Evolutionary conservation across 2,797 vertebrate genomes (phyloP).

Genomic region (Channallabes apus): DNA sequence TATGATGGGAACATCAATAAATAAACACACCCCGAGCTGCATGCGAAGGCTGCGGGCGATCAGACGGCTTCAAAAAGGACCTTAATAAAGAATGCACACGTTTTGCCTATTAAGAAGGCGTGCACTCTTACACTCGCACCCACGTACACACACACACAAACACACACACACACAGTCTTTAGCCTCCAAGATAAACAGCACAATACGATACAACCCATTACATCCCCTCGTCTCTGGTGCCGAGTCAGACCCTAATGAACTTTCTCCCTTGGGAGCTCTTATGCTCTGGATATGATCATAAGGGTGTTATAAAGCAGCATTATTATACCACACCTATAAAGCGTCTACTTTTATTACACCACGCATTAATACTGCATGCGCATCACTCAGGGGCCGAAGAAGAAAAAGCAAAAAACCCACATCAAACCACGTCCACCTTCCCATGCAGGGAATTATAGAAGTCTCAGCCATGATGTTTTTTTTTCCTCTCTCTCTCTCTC

Average conservation of each 20-base stretch:
- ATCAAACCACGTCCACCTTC: neutral
- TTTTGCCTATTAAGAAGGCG: constrained; percentile 55
- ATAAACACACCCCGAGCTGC: constrained; percentile 50
- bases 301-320: constrained; percentile 56
- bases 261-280: constrained; percentile 49
- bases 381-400: constrained; percentile 5
- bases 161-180: constrained; percentile 64
- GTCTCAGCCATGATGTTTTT: neutral
- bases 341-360: constrained; percentile 34
- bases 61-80: constrained; percentile 49
- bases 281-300: constrained; percentile 48
- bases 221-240: constrained; percentile 68
- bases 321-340: constrained; percentile 53
- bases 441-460: neutral
- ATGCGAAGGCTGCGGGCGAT: constrained; percentile 49
- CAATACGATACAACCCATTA: constrained; percentile 64
- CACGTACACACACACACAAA: constrained; percentile 46
- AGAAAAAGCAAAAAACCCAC: neutral
- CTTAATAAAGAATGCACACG: constrained; percentile 52
- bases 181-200: constrained; percentile 61
- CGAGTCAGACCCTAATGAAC: constrained; percentile 57
- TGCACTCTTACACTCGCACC: neutral
- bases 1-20: constrained; percentile 54
- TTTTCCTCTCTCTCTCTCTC: neutral
- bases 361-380: constrained; percentile 57